Evolutionary conservation across 2,797 vertebrate species (phyloP).

Genomic region (Oceanodroma leucorhoa): DNA sequence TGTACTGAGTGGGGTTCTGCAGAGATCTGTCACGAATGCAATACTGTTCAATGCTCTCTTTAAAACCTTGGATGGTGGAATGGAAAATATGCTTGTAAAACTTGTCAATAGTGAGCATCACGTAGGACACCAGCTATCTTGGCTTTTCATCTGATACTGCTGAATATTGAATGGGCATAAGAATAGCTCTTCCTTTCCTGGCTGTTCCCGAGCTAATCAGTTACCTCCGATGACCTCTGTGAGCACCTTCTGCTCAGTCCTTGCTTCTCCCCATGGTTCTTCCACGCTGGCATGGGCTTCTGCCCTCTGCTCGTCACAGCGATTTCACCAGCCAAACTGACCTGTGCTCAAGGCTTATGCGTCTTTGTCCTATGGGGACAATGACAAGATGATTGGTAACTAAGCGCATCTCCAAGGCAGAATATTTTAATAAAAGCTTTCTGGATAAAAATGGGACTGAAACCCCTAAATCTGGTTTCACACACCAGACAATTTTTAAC

Average conservation of each 20-base stretch:
- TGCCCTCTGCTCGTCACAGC: background rate
- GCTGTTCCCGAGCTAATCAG: background rate
- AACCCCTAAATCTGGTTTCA: background rate
- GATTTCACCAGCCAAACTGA: background rate
- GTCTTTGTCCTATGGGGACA: background rate
- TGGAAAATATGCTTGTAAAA: constrained; percentile 27
- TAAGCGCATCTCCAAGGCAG: background rate
- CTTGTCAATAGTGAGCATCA: background rate
- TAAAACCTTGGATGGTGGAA: background rate
- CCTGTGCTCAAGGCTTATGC: background rate
- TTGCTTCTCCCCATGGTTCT: background rate
- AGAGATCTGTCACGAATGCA: background rate
- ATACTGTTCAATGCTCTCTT: background rate
- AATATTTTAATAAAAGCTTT: background rate
- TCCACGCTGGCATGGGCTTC: background rate
- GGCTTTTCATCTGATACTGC: constrained; percentile 39
- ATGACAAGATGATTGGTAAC: background rate
- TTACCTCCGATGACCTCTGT: background rate
- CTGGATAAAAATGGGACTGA: background rate
- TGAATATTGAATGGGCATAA: constrained; percentile 42
- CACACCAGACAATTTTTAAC: background rate
- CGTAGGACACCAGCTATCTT: constrained; percentile 35
- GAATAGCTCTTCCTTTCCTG: constrained; percentile 38
- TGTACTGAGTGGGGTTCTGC: background rate
- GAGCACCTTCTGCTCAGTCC: background rate